phyloP scores from a whole-genome alignment of 2,888 invertebrate genomes.

The Drosophila recens region DNA sequence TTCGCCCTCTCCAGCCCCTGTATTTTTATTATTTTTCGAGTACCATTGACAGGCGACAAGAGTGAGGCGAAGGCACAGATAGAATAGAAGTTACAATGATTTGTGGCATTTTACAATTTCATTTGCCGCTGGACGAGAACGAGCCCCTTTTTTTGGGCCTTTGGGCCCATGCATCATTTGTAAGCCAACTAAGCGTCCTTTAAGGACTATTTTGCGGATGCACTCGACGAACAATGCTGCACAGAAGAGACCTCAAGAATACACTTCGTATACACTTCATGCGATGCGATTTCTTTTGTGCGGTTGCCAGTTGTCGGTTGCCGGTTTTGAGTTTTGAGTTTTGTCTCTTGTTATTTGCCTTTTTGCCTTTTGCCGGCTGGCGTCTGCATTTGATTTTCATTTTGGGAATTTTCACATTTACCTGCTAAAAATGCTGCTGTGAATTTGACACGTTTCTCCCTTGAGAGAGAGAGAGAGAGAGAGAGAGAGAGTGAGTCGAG shows the following conservation, averaged over 20 bases:
- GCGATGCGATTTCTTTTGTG: constrained; percentile 59
- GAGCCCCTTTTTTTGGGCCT: constrained; percentile 35
- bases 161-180: constrained; percentile 73
- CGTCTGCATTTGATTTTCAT: constrained; percentile 67
- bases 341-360: neutral
- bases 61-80: constrained; percentile 45
- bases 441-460: constrained; percentile 65
- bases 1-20: constrained; percentile 11
- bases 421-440: constrained; percentile 71
- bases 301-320: constrained; percentile 43
- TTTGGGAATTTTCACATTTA: constrained; percentile 74
- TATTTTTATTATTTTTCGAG: constrained; percentile 34
- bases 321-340: constrained; percentile 19
- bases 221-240: constrained; percentile 71
- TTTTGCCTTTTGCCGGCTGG: constrained; percentile 43
- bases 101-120: constrained; percentile 79
- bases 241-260: constrained; percentile 53
- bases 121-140: constrained; percentile 60
- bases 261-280: constrained; percentile 29
- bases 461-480: constrained; percentile 3
- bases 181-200: constrained; percentile 80
- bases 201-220: constrained; percentile 81
- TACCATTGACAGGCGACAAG: constrained; percentile 54
- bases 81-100: constrained; percentile 68
- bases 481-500: neutral